Conservation (phyloP, 2,888 invertebrate genomes). For the Dione juno region DNA sequence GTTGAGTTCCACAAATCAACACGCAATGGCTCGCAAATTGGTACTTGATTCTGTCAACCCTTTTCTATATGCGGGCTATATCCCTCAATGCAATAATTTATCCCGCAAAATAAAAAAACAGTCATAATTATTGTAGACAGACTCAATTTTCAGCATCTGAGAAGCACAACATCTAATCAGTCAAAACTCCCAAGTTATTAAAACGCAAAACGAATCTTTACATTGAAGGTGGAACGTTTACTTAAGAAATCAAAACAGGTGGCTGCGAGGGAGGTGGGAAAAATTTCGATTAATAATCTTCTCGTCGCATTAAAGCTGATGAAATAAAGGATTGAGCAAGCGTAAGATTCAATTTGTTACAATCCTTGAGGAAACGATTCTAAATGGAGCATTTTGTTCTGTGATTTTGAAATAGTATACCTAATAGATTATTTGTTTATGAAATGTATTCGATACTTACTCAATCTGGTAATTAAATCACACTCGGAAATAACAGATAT, state of each 20-base stretch:
- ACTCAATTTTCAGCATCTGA: slow-evolving; percentile 26
- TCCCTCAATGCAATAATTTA: too few relatives aligned
- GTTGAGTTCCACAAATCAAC: too few relatives aligned
- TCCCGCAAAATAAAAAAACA: too few relatives aligned
- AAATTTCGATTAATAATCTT: slow-evolving; percentile 77
- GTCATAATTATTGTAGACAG: slow-evolving; percentile 19
- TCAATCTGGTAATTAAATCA: not conserved
- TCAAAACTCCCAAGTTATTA: slow-evolving; percentile 44
- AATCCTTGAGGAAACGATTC: slow-evolving; percentile 74
- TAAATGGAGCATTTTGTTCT: slow-evolving; percentile 74
- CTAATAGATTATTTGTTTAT: not conserved
- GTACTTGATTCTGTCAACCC: too few relatives aligned
- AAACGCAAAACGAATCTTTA: slow-evolving; percentile 46
- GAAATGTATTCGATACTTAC: not conserved
- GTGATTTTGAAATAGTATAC: slow-evolving; percentile 60
- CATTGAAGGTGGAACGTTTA: slow-evolving; percentile 44
- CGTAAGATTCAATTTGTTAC: slow-evolving; percentile 79
- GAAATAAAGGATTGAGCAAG: slow-evolving; percentile 78
- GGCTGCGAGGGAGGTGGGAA: slow-evolving; percentile 18
- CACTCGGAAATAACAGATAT: not conserved
- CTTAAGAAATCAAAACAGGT: slow-evolving; percentile 62
- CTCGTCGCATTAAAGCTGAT: slow-evolving; percentile 70
- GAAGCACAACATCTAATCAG: slow-evolving; percentile 40
- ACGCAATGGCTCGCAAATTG: too few relatives aligned
- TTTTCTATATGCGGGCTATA: too few relatives aligned